These are phyloP conservation scores for Pterobdella sp. DNA, from an alignment of 2,888 invertebrate species.

Conservation along the genomic window DNA sequence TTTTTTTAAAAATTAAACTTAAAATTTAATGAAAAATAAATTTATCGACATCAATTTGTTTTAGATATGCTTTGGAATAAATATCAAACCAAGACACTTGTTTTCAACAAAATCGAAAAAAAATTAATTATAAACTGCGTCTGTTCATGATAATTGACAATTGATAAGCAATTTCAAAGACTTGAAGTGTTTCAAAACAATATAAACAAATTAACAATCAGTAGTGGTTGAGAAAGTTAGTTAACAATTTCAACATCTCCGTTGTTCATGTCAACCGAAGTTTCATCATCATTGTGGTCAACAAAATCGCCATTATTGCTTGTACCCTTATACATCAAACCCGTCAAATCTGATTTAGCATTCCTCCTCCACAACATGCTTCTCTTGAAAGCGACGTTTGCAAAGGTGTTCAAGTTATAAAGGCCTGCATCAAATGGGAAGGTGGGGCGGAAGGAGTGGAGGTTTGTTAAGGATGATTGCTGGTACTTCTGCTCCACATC, in stretches of 20 bases:
- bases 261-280: background rate
- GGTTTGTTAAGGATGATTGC: background rate
- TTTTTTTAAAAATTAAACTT: background rate
- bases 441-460: background rate
- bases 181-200: too few relatives aligned
- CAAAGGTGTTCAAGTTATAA: background rate
- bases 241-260: background rate
- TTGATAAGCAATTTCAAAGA: too few relatives aligned
- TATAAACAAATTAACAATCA: too few relatives aligned
- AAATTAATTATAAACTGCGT: too few relatives aligned
- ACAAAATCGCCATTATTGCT: background rate
- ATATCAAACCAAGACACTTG: too few relatives aligned
- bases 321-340: background rate
- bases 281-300: background rate
- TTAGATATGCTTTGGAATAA: too few relatives aligned
- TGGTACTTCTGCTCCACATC: background rate
- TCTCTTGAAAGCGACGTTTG: background rate
- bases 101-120: too few relatives aligned
- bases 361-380: background rate
- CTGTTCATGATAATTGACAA: background rate
- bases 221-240: too few relatives aligned
- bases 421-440: background rate
- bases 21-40: background rate
- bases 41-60: background rate
- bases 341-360: background rate